These are phyloP conservation scores for Galaxias olidus DNA, from an alignment of 2,797 vertebrate genomes.

Conservation along the genomic window DNA sequence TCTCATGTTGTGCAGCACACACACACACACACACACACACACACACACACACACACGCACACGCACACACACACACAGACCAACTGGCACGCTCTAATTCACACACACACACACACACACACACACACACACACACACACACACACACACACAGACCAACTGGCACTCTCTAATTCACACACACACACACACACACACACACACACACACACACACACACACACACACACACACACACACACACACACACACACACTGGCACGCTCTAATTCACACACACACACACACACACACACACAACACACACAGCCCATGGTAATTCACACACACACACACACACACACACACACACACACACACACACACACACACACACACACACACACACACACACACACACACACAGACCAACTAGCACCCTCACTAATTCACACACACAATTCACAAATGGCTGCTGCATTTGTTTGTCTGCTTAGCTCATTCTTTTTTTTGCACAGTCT, in stretches of 20 bases:
- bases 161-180: not conserved
- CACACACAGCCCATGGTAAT: too few species aligned
- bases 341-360: constrained; percentile 6
- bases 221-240: constrained; percentile 20
- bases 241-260: constrained; percentile 2
- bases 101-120: not conserved
- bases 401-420: not conserved
- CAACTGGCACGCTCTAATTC: not conserved
- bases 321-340: constrained; percentile 17
- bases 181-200: constrained; percentile 7
- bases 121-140: constrained; percentile 18
- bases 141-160: constrained; percentile 13
- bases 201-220: constrained; percentile 4
- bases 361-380: constrained; percentile 3
- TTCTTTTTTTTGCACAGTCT: constrained; percentile 48
- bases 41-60: constrained; percentile 19
- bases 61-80: too few species aligned
- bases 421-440: not conserved
- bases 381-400: constrained; percentile 21
- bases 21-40: constrained; percentile 7
- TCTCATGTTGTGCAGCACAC: constrained; percentile 10
- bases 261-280: not conserved
- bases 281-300: constrained; percentile 7
- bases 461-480: constrained; percentile 54
- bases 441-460: constrained; percentile 62